Conservation (phyloP, 2,113 vertebrate species). For the Lagenorhynchus albirostris region DNA sequence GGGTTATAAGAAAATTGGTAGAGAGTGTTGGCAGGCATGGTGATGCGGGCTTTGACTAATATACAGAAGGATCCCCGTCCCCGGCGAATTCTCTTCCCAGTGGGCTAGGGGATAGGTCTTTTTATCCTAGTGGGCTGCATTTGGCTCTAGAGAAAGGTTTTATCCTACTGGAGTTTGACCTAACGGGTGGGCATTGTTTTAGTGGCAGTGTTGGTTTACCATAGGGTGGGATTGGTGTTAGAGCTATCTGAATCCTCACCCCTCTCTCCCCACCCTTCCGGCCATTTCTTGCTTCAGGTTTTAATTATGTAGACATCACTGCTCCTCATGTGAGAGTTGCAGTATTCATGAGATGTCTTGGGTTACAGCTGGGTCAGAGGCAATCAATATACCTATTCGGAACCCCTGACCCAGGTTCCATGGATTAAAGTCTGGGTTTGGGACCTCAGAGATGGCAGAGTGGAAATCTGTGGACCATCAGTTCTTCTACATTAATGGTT, state of each 20-base stretch:
- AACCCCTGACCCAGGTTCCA: neutral
- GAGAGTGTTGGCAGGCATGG: neutral
- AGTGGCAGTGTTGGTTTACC: neutral
- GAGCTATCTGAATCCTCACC: neutral
- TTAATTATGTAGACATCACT: conserved; percentile 73
- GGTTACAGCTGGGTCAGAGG: conserved; percentile 53
- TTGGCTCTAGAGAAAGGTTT: neutral
- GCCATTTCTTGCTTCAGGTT: conserved; percentile 29
- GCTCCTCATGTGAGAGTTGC: conserved; percentile 62
- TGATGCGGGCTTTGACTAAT: neutral
- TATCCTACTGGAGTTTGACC: neutral
- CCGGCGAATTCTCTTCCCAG: neutral
- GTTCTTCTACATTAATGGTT: neutral
- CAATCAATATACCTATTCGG: neutral
- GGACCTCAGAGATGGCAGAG: neutral
- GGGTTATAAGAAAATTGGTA: neutral
- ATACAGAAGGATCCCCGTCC: neutral
- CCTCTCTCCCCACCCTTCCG: neutral
- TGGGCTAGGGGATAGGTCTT: neutral
- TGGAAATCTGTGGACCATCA: neutral
- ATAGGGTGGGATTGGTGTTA: fast-evolving
- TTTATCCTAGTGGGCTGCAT: neutral
- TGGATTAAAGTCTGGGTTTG: neutral
- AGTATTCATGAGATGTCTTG: conserved; percentile 72
- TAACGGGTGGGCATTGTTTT: neutral